Base-by-base conservation (phyloP, 2,888 invertebrate species). In the Eledone cirrhosa region DNA sequence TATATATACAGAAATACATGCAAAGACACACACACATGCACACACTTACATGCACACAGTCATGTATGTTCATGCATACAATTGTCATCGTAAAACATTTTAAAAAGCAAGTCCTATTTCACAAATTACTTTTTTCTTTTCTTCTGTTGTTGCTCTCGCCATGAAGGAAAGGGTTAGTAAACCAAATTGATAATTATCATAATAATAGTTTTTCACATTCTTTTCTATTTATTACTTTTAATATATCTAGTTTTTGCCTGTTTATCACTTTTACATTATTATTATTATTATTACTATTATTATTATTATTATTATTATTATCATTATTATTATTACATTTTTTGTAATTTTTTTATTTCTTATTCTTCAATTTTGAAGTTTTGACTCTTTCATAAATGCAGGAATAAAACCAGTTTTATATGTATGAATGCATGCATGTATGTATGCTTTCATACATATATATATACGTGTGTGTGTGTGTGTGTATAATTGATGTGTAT, bases 121-220 rank as follows among this genome's bases (percentile, higher is more conserved):
- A 72, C 72, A 72, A 31, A 31, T 41, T 13, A 72, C 33, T 72
- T 72, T 63, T 69, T 33, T 72, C 72, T 72, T 72, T 72, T 72
- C 31, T 72, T 72, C 72, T 33, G 72, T 72, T 72, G 72, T 72
- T 72, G 72, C 72, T 72, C 72, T 7, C 72, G 29, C 41, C 41
- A 72, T 33, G 41, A 72, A 72, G 72, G 72, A 72, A 72, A 72
- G 72, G 72, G 72, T 72, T 33, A 72, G 72, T 72, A 72, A 41
- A 72, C 29, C 29, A 27, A 65, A 27, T 67, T 67, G 67, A 31
- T 67, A 67, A 67, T 67, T 67, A 67, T n/a, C 31, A 72, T 72
- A 41, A 31, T 72, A 11, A 31, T 72, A n/a, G 33, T 33, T 31
- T 72, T 27, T 72, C n/a, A n/a, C 33, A 72, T 72, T 33, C 41